Conservation (phyloP, 2,113 vertebrate genomes). For the Solenodon paradoxus region DNA sequence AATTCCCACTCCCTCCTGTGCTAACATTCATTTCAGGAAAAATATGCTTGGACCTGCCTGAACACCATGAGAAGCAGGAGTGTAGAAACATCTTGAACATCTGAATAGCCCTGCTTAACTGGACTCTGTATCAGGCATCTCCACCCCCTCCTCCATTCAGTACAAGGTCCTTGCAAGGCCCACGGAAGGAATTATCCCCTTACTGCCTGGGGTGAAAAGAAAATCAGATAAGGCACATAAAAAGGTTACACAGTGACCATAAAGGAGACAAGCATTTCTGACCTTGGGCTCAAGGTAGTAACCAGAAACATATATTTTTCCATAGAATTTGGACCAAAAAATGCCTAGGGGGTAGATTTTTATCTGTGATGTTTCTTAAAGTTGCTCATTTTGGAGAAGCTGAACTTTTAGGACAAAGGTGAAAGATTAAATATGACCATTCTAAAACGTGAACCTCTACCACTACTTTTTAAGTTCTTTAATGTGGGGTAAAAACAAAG, state of each 20-base stretch:
- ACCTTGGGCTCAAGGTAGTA: neutral
- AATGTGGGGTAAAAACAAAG: neutral
- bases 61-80: neutral
- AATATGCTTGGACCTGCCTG: conserved; percentile 49
- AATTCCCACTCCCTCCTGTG: conserved; percentile 72
- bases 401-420: neutral
- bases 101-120: neutral
- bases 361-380: conserved; percentile 50
- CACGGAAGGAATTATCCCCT: neutral
- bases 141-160: neutral
- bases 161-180: neutral
- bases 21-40: conserved; percentile 66
- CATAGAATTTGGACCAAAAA: neutral
- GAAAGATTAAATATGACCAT: neutral
- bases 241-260: conserved; percentile 37
- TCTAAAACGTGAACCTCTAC: neutral
- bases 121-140: neutral
- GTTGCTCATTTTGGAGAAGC: conserved; percentile 1
- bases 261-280: conserved; percentile 17
- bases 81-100: neutral
- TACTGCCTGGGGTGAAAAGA: conserved; percentile 1
- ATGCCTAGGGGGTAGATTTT: conserved; percentile 35
- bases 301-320: conserved; percentile 22
- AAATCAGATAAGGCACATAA: conserved; percentile 56
- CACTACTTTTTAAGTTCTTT: neutral